phyloP scores from a whole-genome alignment of 2,888 invertebrate species.

The Alviniconcha strummeri region DNA sequence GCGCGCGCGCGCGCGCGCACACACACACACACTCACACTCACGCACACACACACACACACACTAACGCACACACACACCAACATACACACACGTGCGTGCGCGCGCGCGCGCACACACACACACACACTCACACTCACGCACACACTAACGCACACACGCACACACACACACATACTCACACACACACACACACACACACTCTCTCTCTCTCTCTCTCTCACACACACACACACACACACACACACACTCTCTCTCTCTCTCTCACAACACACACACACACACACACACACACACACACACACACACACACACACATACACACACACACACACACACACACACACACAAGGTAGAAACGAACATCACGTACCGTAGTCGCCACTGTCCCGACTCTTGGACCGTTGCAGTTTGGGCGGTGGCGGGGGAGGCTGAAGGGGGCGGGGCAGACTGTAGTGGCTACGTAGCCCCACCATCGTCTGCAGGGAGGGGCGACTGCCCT shows the following conservation, averaged over 20 bases:
- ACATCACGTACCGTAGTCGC: neutral
- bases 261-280: neutral
- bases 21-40: neutral
- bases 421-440: conserved; percentile 8
- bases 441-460: conserved; percentile 19
- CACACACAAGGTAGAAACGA: neutral
- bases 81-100: neutral
- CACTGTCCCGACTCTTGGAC: conserved; percentile 9
- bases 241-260: conserved; percentile 1
- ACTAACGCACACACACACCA: neutral
- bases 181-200: neutral
- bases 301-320: neutral
- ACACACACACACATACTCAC: neutral
- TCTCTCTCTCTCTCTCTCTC: neutral
- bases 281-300: neutral
- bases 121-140: neutral
- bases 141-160: neutral
- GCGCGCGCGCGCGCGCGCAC: too few relatives aligned
- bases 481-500: conserved; percentile 21
- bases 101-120: neutral
- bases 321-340: neutral
- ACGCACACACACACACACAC: neutral
- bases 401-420: conserved; percentile 7
- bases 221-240: neutral
- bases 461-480: conserved; percentile 9